Base-by-base conservation (phyloP, 2,797 vertebrate genomes). In the Bovichtus variegatus region DNA sequence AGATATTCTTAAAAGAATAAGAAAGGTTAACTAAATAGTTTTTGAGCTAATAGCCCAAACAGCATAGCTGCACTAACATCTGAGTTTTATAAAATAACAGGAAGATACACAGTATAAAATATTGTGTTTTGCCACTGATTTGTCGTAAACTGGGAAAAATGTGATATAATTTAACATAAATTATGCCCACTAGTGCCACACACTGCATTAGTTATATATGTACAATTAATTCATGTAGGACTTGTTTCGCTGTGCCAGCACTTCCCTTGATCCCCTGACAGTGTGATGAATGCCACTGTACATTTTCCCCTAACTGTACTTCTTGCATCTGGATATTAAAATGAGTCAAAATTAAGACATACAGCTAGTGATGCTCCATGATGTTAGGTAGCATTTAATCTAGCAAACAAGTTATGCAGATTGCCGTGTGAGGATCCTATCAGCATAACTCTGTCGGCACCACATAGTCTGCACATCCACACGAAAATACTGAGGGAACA, bases 231-330 rank as follows among this genome's bases (percentile, higher is more conserved):
- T 66, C 53, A 29, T 73, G 2, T 15, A 49, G 29, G 57, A 76
- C 54, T 57, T 80, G 46, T 49, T 69, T 72, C 12, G 19, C 79
- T 79, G 57, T 67, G 66, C 67, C 73, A 81, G 73, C 76, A 72
- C 29, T 80, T 81, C 16, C 61, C 15, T 50, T 78, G 55, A 72
- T 59, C 71, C n/a, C 25, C 16, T 73, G 81, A 84, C 66, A 89
- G 58, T 82, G 86, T 88, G 62, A 84, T 83, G 19, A 84, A 88
- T 80, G 53, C 29, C 41, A 25, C 27, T 43, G 31, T 21, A 74
- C 46, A 65, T 64, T 71, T 66, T 21, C 54, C 9, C 21, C 12
- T n/a, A 34, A 23, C 57, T 60, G 31, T 66, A 51, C 66, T 61
- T 55, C 40, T 61, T 54, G 34, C 50, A 78, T 69, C 60, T 79